These are phyloP conservation scores for Anisognathus igniventris DNA, from an alignment of 2,797 vertebrate species.

Conservation along the genomic window DNA sequence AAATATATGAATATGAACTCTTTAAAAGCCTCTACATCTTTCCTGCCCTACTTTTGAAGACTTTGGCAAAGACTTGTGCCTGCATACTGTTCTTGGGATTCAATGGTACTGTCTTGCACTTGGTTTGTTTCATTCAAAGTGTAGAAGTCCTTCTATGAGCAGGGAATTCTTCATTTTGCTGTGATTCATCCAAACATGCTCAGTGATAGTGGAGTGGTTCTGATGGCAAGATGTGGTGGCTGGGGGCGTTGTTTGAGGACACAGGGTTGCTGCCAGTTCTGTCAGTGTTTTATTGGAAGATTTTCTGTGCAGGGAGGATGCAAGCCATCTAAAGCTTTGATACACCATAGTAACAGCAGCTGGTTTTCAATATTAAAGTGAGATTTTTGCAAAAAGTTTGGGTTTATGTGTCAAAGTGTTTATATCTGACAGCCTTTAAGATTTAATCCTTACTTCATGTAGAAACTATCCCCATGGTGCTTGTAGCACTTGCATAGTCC, in stretches of 20 bases:
- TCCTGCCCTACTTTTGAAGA: background rate
- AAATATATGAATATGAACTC: background rate
- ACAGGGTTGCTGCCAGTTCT: background rate
- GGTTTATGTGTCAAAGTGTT: background rate
- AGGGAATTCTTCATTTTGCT: background rate
- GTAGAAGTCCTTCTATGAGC: background rate
- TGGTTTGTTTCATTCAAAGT: background rate
- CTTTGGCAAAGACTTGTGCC: background rate
- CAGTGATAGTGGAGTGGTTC: background rate
- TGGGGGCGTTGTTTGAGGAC: background rate
- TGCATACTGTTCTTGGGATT: background rate
- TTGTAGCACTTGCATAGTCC: background rate
- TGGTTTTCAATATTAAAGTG: background rate
- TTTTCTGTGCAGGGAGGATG: background rate
- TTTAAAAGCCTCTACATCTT: background rate
- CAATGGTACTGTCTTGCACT: background rate
- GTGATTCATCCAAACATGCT: background rate
- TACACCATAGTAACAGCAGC: accelerated
- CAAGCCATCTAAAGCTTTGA: background rate
- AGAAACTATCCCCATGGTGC: background rate
- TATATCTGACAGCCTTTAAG: background rate
- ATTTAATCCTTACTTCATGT: background rate
- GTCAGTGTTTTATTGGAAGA: background rate
- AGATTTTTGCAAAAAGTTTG: background rate
- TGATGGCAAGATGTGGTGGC: background rate